These are phyloP conservation scores for Phylloscopus trochiloides DNA, from an alignment of 2,113 vertebrate genomes.

Conservation along the genomic window DNA sequence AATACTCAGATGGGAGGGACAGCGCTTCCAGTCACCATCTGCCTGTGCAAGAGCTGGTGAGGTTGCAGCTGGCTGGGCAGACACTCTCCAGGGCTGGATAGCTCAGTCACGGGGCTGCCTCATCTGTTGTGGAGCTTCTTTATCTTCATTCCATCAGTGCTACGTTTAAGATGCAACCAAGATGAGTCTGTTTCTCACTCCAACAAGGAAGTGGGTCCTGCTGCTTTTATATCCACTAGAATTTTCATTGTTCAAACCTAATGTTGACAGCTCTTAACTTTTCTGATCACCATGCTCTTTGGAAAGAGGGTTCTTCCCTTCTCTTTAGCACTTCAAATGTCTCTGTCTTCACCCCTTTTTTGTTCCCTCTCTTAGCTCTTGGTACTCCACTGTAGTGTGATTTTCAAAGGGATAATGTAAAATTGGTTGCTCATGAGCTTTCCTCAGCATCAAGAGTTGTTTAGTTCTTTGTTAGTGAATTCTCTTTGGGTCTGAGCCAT, in stretches of 20 bases:
- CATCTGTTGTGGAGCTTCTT: background rate
- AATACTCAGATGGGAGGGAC: too few relatives aligned
- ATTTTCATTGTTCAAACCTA: background rate
- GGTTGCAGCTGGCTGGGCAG: background rate
- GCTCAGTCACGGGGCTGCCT: background rate
- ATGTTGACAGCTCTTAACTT: background rate
- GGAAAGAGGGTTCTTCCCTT: background rate
- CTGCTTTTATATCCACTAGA: background rate
- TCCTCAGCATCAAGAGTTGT: background rate
- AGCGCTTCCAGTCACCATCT: fast-evolving
- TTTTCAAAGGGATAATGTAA: background rate
- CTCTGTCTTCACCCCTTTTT: background rate
- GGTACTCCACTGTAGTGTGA: background rate
- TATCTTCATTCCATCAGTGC: fast-evolving
- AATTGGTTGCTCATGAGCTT: background rate
- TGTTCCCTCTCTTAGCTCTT: background rate
- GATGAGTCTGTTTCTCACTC: background rate
- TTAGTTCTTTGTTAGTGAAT: background rate
- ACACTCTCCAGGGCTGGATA: fast-evolving
- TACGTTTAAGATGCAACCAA: background rate
- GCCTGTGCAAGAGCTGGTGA: background rate
- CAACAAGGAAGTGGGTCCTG: background rate
- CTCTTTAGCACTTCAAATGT: background rate
- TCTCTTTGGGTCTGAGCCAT: background rate
- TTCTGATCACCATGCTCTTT: background rate